Percentiles rank a stretch among this genome's conserved stretches.
These are phyloP conservation scores for Neotragus moschatus DNA, from an alignment of 2,113 vertebrate genomes.

Conservation along the genomic window DNA sequence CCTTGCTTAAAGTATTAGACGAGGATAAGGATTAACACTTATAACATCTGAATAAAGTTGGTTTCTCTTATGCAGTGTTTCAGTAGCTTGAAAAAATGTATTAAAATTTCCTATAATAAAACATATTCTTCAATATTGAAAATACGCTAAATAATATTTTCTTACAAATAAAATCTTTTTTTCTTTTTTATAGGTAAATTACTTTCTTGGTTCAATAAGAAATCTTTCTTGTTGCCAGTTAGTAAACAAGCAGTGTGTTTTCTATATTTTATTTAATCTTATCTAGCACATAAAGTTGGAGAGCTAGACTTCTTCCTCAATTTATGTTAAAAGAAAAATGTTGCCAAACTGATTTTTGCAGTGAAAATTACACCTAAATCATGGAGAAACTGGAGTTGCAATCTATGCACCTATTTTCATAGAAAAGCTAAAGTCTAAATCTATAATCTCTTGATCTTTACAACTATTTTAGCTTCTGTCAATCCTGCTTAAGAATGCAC, in stretches of 20 bases:
- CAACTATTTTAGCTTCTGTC: slow-evolving; percentile 34
- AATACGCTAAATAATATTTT: background rate
- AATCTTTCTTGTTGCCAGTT: background rate
- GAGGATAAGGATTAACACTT: slow-evolving; percentile 62
- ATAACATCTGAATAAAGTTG: slow-evolving; percentile 36
- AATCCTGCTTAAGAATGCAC: slow-evolving; percentile 40
- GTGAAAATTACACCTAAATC: background rate
- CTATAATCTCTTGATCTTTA: slow-evolving; percentile 61
- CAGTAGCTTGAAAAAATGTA: background rate
- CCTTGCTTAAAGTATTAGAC: slow-evolving; percentile 61
- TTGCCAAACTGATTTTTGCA: background rate
- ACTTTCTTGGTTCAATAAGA: background rate
- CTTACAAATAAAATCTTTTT: background rate
- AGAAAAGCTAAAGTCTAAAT: background rate
- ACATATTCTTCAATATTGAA: background rate
- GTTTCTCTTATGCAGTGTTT: slow-evolving; percentile 2
- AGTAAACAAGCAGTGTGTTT: background rate
- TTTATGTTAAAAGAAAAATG: background rate
- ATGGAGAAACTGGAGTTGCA: background rate
- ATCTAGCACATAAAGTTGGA: background rate
- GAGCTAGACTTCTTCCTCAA: background rate
- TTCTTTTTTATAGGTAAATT: background rate
- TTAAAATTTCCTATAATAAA: background rate
- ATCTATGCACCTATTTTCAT: background rate
- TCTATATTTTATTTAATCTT: background rate